These are phyloP conservation scores for Agrochola lychnidis DNA, from an alignment of 2,888 invertebrate species.

Conservation along the genomic window DNA sequence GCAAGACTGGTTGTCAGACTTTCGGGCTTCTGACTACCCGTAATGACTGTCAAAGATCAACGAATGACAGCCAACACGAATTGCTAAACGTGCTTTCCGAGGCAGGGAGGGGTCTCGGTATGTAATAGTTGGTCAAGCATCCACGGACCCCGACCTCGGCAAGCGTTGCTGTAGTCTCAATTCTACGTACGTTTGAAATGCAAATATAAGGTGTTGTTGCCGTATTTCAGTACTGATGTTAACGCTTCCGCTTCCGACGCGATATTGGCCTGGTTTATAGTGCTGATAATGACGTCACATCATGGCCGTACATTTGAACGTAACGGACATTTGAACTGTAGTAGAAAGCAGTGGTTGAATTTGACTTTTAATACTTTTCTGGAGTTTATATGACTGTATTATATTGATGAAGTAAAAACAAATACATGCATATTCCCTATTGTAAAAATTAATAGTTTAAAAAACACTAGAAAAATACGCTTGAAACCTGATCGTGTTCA, in stretches of 20 bases:
- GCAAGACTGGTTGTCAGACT: neutral
- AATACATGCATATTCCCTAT: neutral
- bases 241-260: neutral
- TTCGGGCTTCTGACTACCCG: neutral
- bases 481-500: too few species aligned
- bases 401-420: neutral
- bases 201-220: neutral
- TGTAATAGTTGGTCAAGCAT: neutral
- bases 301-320: too few species aligned
- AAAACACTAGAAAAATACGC: too few species aligned
- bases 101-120: neutral
- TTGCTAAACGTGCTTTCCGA: neutral
- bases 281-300: too few species aligned
- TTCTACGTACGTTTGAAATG: neutral
- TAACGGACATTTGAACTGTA: neutral
- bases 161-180: neutral
- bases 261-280: neutral
- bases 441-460: too few species aligned
- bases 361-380: neutral
- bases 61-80: neutral
- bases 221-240: neutral
- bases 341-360: neutral
- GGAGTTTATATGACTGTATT: neutral
- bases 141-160: neutral
- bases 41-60: too few species aligned